Conservation (phyloP, 2,888 invertebrate species). For the Chalcis sispes region DNA sequence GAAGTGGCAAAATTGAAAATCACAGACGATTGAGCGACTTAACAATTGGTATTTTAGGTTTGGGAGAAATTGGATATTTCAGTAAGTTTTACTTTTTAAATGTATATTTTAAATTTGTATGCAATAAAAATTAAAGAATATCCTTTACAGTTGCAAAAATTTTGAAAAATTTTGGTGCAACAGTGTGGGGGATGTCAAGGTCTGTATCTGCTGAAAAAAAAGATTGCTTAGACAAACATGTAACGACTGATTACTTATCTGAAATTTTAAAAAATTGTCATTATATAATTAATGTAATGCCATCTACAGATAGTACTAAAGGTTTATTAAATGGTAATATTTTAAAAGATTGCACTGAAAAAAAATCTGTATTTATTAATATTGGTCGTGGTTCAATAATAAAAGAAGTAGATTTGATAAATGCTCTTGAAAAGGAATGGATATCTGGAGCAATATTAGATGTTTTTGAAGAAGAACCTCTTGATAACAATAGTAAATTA, state of each 20-base stretch:
- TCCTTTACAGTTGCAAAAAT: conserved; percentile 74
- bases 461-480: conserved; percentile 79
- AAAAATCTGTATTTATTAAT: conserved; percentile 78
- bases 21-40: conserved; percentile 73
- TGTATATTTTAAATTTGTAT: conserved; percentile 37
- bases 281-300: conserved; percentile 79
- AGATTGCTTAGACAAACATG: conserved; percentile 66
- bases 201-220: conserved; percentile 58
- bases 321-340: conserved; percentile 77
- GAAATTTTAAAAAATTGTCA: conserved; percentile 77
- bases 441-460: conserved; percentile 79
- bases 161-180: conserved; percentile 76
- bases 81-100: conserved; percentile 74
- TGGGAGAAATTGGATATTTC: conserved; percentile 78
- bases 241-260: conserved; percentile 67
- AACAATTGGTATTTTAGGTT: conserved; percentile 78
- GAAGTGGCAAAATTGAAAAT: conserved; percentile 69
- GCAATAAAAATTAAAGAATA: no score
- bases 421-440: conserved; percentile 78
- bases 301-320: conserved; percentile 76
- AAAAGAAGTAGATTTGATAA: conserved; percentile 76
- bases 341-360: conserved; percentile 76
- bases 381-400: conserved; percentile 80
- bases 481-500: conserved; percentile 75
- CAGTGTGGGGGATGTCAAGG: conserved; percentile 73